These are phyloP conservation scores for Setophaga petechia DNA, from an alignment of 2,113 vertebrate genomes.

Conservation along the genomic window DNA sequence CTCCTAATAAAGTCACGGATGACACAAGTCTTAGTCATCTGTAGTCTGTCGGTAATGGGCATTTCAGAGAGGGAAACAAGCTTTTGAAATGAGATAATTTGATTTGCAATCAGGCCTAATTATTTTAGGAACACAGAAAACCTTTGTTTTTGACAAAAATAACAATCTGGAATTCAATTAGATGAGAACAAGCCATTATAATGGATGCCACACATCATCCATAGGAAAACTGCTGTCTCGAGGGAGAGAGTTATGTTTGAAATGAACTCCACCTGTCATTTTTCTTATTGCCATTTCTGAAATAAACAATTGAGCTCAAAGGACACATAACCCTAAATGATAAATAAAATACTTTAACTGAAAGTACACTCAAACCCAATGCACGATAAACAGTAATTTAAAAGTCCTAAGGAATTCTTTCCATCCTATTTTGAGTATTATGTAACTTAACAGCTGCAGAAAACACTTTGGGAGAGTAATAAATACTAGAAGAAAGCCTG, in stretches of 20 bases:
- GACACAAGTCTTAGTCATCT: slow-evolving; percentile 76
- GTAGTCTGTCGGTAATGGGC: slow-evolving; percentile 64
- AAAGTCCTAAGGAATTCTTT: not conserved
- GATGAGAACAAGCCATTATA: slow-evolving; percentile 59
- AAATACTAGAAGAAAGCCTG: not conserved
- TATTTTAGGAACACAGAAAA: slow-evolving; percentile 77
- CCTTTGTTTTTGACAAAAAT: slow-evolving; percentile 70
- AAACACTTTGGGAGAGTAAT: not conserved
- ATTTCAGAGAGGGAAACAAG: slow-evolving; percentile 72
- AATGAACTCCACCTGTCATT: not conserved
- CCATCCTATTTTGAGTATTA: not conserved
- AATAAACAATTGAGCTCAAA: slow-evolving; percentile 57
- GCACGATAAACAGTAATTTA: not conserved
- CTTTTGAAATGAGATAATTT: slow-evolving; percentile 76
- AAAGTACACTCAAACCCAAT: not conserved
- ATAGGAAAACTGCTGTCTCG: slow-evolving; percentile 53
- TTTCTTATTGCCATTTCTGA: slow-evolving; percentile 51
- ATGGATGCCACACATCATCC: slow-evolving; percentile 27
- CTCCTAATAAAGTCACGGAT: slow-evolving; percentile 80
- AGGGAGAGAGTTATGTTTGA: slow-evolving; percentile 48
- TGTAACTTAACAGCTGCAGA: not conserved
- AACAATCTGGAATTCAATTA: slow-evolving; percentile 72
- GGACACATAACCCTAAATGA: slow-evolving; percentile 52
- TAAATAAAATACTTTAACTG: slow-evolving; percentile 30
- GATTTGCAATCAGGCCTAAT: slow-evolving; percentile 75